Evolutionary conservation across 1,140 invertebrate genomes (phyloP).

Genomic region (Hylyphantes graminicola): DNA sequence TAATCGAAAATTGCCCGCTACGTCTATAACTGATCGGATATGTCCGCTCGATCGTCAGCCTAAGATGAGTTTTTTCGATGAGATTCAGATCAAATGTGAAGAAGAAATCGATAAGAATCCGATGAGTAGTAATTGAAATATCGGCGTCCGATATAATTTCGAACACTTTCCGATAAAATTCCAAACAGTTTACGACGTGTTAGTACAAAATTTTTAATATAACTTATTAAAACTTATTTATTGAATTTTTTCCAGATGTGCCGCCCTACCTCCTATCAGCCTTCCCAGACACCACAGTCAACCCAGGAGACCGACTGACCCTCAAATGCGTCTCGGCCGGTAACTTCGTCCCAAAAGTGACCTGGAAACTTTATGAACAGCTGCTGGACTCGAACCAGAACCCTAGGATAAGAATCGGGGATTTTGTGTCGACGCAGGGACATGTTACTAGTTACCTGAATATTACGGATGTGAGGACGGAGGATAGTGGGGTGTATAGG

Average conservation of each 20-base stretch:
- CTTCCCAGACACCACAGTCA: constrained; percentile 72
- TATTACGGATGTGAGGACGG: constrained; percentile 89
- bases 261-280: constrained; percentile 63
- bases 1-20: no score
- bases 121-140: no score
- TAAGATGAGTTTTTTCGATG: no score
- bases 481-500: constrained; percentile 82
- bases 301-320: constrained; percentile 82
- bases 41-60: no score
- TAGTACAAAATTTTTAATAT: no score
- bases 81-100: no score
- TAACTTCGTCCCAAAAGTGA: constrained; percentile 73
- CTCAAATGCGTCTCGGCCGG: constrained; percentile 86
- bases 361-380: constrained; percentile 86
- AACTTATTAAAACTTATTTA: neutral
- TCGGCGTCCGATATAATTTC: no score
- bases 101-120: no score
- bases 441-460: constrained; percentile 72
- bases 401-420: constrained; percentile 13
- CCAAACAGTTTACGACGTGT: no score
- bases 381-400: constrained; percentile 64
- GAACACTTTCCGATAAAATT: no score
- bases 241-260: constrained; percentile 61
- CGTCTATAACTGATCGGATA: no score
- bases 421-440: constrained; percentile 60